Percentiles rank a stretch among this genome's conserved stretches.
Evolutionary conservation across 2,888 invertebrate genomes (phyloP).

Genomic region (Glaucopsyche alexis): DNA sequence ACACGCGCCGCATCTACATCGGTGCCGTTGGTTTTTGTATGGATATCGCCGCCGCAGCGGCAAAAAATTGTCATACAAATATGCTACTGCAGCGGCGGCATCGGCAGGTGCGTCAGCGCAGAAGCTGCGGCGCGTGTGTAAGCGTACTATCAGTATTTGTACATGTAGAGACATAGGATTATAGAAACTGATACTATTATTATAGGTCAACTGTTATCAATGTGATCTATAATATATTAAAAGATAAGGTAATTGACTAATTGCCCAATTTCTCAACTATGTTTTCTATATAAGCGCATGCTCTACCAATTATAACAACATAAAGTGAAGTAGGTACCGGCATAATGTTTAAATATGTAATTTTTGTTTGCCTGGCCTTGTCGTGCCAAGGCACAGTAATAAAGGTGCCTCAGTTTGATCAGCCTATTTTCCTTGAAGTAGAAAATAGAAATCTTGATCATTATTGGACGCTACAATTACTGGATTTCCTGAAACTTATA

Average conservation of each 20-base stretch:
- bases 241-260: constrained; percentile 24
- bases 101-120: too few species aligned
- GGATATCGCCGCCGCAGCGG: too few species aligned
- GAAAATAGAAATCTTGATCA: constrained; percentile 10
- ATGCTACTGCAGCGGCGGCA: too few species aligned
- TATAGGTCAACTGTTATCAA: constrained; percentile 33
- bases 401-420: constrained; percentile 6
- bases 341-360: constrained; percentile 38
- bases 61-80: too few species aligned
- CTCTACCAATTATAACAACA: not conserved
- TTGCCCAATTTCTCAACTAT: constrained; percentile 27
- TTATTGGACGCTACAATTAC: constrained; percentile 44
- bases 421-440: not conserved
- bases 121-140: too few species aligned
- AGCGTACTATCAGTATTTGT: not conserved
- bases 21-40: too few species aligned
- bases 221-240: constrained; percentile 12
- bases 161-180: constrained; percentile 4
- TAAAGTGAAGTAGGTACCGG: not conserved
- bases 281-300: constrained; percentile 27
- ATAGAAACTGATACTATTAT: constrained; percentile 13
- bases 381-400: constrained; percentile 33
- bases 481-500: constrained; percentile 47
- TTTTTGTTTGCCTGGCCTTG: constrained; percentile 29
- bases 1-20: too few species aligned